These are phyloP conservation scores for Elmis aenea DNA, from an alignment of 2,888 invertebrate species.

Conservation along the genomic window DNA sequence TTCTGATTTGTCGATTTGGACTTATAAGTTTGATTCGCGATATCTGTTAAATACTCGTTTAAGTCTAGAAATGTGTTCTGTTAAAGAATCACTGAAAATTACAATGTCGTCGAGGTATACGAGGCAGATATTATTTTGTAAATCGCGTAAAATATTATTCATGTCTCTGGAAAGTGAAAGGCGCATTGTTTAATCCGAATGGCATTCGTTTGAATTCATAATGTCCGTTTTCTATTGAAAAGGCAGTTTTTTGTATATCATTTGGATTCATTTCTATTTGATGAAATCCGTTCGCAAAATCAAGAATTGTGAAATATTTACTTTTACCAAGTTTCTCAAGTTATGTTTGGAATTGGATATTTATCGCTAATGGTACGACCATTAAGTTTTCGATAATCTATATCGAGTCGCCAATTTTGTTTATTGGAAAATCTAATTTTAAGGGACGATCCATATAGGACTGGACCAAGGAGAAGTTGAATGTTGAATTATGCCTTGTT, in stretches of 20 bases:
- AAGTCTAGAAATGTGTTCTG: constrained; percentile 1
- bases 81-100: constrained; percentile 1
- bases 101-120: constrained; percentile 6
- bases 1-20: constrained; percentile 5
- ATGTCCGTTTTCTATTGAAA: constrained; percentile 21
- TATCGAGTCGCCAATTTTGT: constrained; percentile 5
- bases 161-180: constrained; percentile 3
- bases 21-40: constrained; percentile 2
- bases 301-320: too few relatives aligned
- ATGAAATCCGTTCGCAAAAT: constrained; percentile 26
- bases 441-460: too few relatives aligned
- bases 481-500: too few relatives aligned
- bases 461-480: too few relatives aligned
- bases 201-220: constrained; percentile 3
- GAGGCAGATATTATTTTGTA: not conserved
- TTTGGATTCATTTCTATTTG: constrained; percentile 22
- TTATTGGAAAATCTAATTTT: too few relatives aligned
- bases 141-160: not conserved
- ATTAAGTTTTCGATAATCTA: constrained; percentile 6
- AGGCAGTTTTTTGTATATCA: too few relatives aligned
- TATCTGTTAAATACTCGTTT: constrained; percentile 2
- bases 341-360: constrained; percentile 22
- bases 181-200: constrained; percentile 3
- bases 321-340: too few relatives aligned
- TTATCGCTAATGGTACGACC: constrained; percentile 19